phyloP scores from a whole-genome alignment of 1,140 invertebrate genomes.

The Megathymus violae region DNA sequence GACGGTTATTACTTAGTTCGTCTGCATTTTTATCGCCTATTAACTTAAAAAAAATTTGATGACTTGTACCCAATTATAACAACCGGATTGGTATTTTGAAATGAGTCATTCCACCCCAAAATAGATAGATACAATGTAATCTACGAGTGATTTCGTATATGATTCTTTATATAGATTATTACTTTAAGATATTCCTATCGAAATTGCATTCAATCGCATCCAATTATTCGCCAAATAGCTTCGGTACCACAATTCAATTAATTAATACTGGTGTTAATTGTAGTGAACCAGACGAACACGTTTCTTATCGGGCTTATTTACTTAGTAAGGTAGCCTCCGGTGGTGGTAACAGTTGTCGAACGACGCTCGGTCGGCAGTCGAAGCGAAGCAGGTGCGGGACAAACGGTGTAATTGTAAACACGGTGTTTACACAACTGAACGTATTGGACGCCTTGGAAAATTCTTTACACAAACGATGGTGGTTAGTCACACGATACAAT shows the following conservation, averaged over 20 bases:
- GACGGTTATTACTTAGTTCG: no score
- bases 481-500: not conserved
- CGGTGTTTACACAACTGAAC: conserved; percentile 34
- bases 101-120: no score
- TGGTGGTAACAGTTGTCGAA: not conserved
- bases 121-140: no score
- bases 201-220: no score
- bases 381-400: conserved; percentile 2
- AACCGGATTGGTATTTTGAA: no score
- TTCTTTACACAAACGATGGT: not conserved
- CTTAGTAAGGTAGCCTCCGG: not conserved
- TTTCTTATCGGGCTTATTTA: not conserved
- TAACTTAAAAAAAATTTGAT: no score
- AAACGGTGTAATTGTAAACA: conserved; percentile 19
- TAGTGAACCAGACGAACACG: not conserved
- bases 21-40: no score
- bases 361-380: conserved; percentile 5
- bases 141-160: no score
- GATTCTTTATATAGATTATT: no score
- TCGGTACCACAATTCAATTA: not conserved
- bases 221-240: not conserved
- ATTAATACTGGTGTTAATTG: not conserved
- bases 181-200: no score
- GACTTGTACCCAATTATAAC: no score
- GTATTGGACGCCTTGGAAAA: conserved; percentile 12